Base-by-base conservation (phyloP, 2,888 invertebrate genomes). In the Malthinus seriepunctatus region DNA sequence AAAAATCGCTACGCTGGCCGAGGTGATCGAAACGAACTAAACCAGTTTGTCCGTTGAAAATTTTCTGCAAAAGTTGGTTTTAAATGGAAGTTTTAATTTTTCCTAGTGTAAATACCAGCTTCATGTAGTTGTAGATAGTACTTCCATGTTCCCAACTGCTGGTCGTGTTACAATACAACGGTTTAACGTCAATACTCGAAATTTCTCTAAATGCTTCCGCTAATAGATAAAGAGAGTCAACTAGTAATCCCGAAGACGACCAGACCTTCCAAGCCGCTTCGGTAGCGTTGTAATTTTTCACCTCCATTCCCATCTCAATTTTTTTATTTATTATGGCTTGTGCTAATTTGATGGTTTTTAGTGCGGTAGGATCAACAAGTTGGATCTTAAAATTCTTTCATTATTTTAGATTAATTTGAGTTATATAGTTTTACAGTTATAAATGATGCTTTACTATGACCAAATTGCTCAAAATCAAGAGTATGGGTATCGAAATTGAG, bases 171-270 rank as follows among this genome's bases (percentile, higher is more conserved):
- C 93, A 92, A 60, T 79, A 80, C 14, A 90, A 76, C 34, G 82
- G 31, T 14, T 45, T 48, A n/a, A 38, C 38, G 7, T 23, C 3
- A n/a, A 51, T 10, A n/a, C 37, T 9, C 9, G 15, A 42, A 38
- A 47, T 23, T 34, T 61, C 60, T 63, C 87, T 86, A 57, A 95
- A 81, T 48, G 90, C 91, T 70, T 86, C 82, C 2, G 90, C 88
- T 74, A 94, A 90, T 69, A 95, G 80, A 62, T 85, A 83, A n/a
- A 95, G 89, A 0, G 93, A 90, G 75, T 97, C 96, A 74, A 91
- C 90, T 68, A 93, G 83, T 62, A 96, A 81, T 6, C 93, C 95
- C 62, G 91, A 85, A 73, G 89, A 88, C 4, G 90, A 84, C 80
- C 84, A 80, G 8, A 77, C 50, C 31, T 69, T 66, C 66, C 71